phyloP scores from a whole-genome alignment of 1,140 invertebrate species.

The Lerema accius region DNA sequence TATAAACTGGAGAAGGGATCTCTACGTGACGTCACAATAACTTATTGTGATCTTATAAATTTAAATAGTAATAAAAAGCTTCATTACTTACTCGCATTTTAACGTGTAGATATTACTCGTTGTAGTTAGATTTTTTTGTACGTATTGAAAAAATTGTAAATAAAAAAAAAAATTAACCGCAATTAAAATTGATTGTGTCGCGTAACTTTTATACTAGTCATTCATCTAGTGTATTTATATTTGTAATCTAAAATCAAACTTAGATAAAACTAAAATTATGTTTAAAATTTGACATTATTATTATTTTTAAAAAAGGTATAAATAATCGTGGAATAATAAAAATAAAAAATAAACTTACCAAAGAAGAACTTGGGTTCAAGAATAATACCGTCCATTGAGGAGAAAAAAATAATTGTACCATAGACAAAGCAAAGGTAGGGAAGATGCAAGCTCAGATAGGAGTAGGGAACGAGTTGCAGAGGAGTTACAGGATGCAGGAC shows the following conservation, averaged over 20 bases:
- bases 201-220: slow-evolving; percentile 79
- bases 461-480: slow-evolving; percentile 73
- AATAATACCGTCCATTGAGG: slow-evolving; percentile 32
- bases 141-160: slow-evolving; percentile 45
- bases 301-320: slow-evolving; percentile 38
- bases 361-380: slow-evolving; percentile 30
- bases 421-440: slow-evolving; percentile 31
- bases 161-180: slow-evolving; percentile 47
- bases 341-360: no score
- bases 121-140: slow-evolving; percentile 47
- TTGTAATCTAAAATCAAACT: slow-evolving; percentile 42
- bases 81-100: slow-evolving; percentile 58
- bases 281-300: slow-evolving; percentile 36
- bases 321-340: slow-evolving; percentile 35
- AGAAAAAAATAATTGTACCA: slow-evolving; percentile 32
- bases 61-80: slow-evolving; percentile 46
- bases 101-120: slow-evolving; percentile 54
- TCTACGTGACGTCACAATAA: slow-evolving; percentile 80
- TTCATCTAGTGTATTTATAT: slow-evolving; percentile 80
- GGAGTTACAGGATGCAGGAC: slow-evolving; percentile 81
- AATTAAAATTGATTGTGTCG: slow-evolving; percentile 60
- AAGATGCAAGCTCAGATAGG: slow-evolving; percentile 78
- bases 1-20: slow-evolving; percentile 77
- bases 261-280: slow-evolving; percentile 45
- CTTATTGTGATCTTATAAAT: slow-evolving; percentile 60